Percentiles rank a stretch among this genome's conserved stretches.
Conservation (phyloP, 1,140 invertebrate genomes). For the Psilanteris sp. region DNA sequence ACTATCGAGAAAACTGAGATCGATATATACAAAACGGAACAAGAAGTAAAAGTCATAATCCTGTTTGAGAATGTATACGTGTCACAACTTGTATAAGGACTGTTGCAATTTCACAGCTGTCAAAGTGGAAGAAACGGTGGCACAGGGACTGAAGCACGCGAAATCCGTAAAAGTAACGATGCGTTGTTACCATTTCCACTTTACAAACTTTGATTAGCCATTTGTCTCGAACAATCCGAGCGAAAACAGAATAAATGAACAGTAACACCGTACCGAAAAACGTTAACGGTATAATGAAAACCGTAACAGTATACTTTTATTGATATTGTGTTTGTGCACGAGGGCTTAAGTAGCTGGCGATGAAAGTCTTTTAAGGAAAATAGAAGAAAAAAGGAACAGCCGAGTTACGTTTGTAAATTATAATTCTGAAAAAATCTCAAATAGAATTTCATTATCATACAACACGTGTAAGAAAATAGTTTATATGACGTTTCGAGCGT, state of each 20-base stretch:
- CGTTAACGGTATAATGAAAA: slow-evolving; percentile 20
- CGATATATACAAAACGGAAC: slow-evolving; percentile 3
- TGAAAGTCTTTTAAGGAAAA: slow-evolving; percentile 1
- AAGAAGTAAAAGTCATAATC: slow-evolving; percentile 17
- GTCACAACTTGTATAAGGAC: slow-evolving; percentile 6
- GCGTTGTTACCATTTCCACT: slow-evolving; percentile 14
- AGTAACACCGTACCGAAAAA: slow-evolving; percentile 5
- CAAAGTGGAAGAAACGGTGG: slow-evolving; percentile 24
- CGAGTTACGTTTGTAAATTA: no score
- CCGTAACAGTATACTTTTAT: slow-evolving; percentile 20
- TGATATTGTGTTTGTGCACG: slow-evolving; percentile 21
- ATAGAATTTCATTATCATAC: no score
- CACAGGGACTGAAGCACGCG: not conserved
- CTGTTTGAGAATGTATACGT: not conserved
- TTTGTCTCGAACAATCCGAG: slow-evolving; percentile 17
- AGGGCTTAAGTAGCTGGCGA: not conserved
- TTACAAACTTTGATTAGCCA: slow-evolving; percentile 28
- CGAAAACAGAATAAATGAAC: slow-evolving; percentile 13
- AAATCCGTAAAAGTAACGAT: slow-evolving; percentile 19
- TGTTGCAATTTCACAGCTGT: slow-evolving; percentile 19
- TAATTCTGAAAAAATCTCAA: no score
- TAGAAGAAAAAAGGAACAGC: no score
- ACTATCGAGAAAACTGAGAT: not conserved
- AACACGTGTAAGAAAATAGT: no score
- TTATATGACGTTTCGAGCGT: no score